A percentile compares a stretch with the other conserved stretches of the same genome.
These are phyloP conservation scores for Hirtodrosophila cameraria DNA, from an alignment of 2,888 invertebrate species.

Conservation along the genomic window DNA sequence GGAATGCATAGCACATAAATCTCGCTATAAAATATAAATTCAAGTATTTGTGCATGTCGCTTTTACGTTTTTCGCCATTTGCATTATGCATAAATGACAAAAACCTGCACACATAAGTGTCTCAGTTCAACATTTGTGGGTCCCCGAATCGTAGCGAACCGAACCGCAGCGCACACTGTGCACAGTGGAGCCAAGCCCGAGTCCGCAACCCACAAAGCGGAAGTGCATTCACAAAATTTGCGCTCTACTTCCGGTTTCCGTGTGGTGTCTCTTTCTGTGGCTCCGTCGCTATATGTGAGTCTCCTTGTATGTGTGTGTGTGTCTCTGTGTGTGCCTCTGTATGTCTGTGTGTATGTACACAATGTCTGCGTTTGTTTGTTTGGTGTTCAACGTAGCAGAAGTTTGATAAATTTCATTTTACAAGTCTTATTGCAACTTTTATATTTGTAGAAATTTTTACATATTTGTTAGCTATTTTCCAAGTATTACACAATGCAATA, in stretches of 20 bases:
- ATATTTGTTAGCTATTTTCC: neutral
- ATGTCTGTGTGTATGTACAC: conserved; percentile 1
- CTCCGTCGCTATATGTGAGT: neutral
- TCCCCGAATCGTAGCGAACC: no score
- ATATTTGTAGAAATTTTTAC: conserved; percentile 6
- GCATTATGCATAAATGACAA: conserved; percentile 58
- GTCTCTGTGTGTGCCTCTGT: neutral
- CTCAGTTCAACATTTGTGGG: neutral
- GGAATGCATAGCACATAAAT: conserved; percentile 38
- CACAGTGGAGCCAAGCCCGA: neutral
- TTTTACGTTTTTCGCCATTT: conserved; percentile 35
- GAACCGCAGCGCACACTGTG: conserved; percentile 9
- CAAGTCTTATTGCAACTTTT: conserved; percentile 41
- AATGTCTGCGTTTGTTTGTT: conserved; percentile 18
- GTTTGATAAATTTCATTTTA: conserved; percentile 70
- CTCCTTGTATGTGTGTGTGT: conserved; percentile 1
- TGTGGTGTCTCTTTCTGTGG: conserved; percentile 50
- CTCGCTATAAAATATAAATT: conserved; percentile 35
- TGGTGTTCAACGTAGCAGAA: conserved; percentile 63
- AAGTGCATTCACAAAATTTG: conserved; percentile 75
- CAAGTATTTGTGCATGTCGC: conserved; percentile 33
- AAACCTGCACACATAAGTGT: conserved; percentile 14
- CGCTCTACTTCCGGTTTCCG: conserved; percentile 70
- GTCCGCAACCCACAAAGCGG: conserved; percentile 50
- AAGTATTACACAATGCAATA: conserved; percentile 33